phyloP scores from a whole-genome alignment of 2,888 invertebrate genomes.

The Nycteola revayana region DNA sequence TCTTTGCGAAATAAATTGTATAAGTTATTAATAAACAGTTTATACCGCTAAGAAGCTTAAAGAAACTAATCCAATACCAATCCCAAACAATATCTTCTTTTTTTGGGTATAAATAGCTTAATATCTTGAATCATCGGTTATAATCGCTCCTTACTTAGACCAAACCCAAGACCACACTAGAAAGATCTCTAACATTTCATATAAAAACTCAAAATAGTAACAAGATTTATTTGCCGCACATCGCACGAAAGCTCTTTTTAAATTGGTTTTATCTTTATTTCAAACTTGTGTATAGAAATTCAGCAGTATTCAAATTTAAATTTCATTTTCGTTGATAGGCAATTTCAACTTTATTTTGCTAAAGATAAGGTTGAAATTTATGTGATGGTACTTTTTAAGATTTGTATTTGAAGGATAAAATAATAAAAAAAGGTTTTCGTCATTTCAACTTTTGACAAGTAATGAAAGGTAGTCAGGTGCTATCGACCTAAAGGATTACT shows the following conservation, averaged over 20 bases:
- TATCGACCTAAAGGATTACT: too few species aligned
- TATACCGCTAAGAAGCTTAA: too few species aligned
- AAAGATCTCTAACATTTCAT: constrained; percentile 38
- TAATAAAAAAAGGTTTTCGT: constrained; percentile 34
- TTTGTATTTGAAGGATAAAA: constrained; percentile 25
- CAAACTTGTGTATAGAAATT: constrained; percentile 30
- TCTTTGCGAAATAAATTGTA: too few species aligned
- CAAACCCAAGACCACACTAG: constrained; percentile 21
- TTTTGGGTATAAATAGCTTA: too few species aligned
- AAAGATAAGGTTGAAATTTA: constrained; percentile 26
- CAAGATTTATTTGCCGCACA: constrained; percentile 8
- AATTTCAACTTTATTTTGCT: constrained; percentile 24
- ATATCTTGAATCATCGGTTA: too few species aligned
- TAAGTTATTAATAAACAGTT: too few species aligned
- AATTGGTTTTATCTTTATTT: constrained; percentile 23
- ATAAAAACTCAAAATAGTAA: constrained; percentile 22
- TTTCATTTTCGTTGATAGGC: constrained; percentile 3
- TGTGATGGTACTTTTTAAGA: constrained; percentile 18
- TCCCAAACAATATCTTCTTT: too few species aligned
- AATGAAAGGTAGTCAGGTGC: constrained; percentile 44
- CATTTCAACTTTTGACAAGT: constrained; percentile 42
- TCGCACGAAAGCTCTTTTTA: constrained; percentile 17
- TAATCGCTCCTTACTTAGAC: constrained; percentile 14
- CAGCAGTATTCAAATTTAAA: constrained; percentile 20
- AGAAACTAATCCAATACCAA: too few species aligned